phyloP scores from a whole-genome alignment of 2,797 vertebrate species.

The Eulemur coronatus region DNA sequence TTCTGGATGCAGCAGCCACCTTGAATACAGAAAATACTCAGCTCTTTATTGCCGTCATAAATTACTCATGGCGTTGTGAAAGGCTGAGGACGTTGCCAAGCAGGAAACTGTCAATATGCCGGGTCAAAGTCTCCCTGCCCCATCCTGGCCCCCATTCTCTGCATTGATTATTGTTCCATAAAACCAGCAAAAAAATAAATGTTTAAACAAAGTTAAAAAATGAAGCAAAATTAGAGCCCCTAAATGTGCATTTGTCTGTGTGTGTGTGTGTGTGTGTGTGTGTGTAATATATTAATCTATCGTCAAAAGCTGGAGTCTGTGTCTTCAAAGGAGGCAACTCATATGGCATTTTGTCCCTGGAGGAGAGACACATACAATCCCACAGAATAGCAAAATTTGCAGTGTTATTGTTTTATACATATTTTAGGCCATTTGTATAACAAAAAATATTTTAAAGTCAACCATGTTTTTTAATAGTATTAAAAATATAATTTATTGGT shows the following conservation, averaged over 20 bases:
- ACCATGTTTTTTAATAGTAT: neutral
- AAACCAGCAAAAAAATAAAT: neutral
- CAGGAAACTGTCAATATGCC: neutral
- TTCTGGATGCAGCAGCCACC: neutral
- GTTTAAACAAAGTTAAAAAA: neutral
- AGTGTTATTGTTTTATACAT: neutral
- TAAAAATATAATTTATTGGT: neutral
- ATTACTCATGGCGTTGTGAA: neutral
- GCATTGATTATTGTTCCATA: neutral
- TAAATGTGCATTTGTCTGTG: neutral
- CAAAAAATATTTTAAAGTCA: conserved; percentile 6
- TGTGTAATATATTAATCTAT: neutral
- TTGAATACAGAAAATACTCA: neutral
- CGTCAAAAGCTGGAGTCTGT: neutral
- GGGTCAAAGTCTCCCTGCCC: neutral
- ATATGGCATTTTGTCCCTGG: neutral
- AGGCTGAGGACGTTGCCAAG: neutral
- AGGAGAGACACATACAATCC: neutral
- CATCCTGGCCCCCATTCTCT: neutral
- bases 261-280: too few species aligned
- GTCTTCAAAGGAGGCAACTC: neutral
- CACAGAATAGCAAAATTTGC: neutral
- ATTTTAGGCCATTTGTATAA: neutral
- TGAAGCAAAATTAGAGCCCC: neutral
- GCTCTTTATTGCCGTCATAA: neutral